Evolutionary conservation across 2,113 vertebrate genomes (phyloP), one percentile per base, ranked within the genome.

Genomic region (Muscicapa adusta): DNA sequence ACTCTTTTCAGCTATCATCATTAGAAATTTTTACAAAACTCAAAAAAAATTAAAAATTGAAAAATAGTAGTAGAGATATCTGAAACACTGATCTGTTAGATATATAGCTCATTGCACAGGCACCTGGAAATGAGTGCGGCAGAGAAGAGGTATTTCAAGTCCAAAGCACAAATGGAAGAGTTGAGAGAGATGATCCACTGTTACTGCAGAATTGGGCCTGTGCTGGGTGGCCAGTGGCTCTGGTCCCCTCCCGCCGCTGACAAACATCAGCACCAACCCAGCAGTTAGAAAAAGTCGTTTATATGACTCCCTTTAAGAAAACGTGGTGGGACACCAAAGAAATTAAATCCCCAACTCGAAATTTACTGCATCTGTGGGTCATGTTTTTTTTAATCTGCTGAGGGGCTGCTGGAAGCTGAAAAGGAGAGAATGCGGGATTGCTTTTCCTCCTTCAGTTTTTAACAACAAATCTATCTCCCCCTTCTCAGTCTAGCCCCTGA

Each of bases 171-270:
- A 53, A 26, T 0, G 2, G 71, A 43, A 63, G 72, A 71, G 71
- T 0, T 1, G 42, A 34, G 6, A 23, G 56, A 81, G 31, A 20
- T 12, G 5, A 28, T 43, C 45, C 12, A 19, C 28, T 0, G 0
- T 23, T 58, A 8, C 10, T 12, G 61, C 78, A 74, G 89, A 60
- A 93, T 1, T 8, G 36, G 96, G 94, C 94, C 91, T 88, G n/a
- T 2, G 31, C 9, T 0, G 4, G 15, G n/a, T 14, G 23, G 20
- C 57, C 0, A 15, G 40, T 0, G 0, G 51, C 54, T 68, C 73
- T 0, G 1, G 40, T 61, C 74, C 62, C 50, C 31, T 89, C 54
- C 63, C 0, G 2, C 3, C 18, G 53, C 57, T 6, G 18, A 76
- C 1, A 1, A 45, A 42, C 42, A 68, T 3, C 42, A 28, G 50